phyloP scores from a whole-genome alignment of 2,113 vertebrate genomes.

The Corythornis cristatus region DNA sequence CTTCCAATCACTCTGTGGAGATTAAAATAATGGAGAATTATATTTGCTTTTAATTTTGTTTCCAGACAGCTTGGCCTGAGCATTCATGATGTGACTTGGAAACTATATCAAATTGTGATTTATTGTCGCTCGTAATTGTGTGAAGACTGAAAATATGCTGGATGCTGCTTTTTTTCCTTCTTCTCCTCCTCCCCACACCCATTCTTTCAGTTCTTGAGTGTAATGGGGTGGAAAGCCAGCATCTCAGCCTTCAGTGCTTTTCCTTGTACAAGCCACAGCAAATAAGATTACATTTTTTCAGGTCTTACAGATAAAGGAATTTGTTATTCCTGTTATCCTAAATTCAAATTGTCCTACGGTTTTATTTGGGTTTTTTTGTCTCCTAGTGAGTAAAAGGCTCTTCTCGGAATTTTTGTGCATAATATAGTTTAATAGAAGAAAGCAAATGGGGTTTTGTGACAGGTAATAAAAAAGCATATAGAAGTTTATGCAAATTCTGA shows the following conservation, averaged over 20 bases:
- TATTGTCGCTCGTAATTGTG: constrained; percentile 50
- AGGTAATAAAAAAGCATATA: not conserved
- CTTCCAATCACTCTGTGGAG: constrained; percentile 49
- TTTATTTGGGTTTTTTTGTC: not conserved
- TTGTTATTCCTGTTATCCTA: not conserved
- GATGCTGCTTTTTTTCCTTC: not conserved
- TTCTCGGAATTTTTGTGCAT: not conserved
- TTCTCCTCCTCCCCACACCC: not conserved
- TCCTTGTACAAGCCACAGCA: not conserved
- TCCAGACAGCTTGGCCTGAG: constrained; percentile 68
- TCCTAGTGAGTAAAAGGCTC: not conserved
- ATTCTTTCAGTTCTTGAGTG: not conserved
- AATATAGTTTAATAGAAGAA: not conserved
- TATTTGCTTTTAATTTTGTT: constrained; percentile 75
- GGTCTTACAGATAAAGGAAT: not conserved
- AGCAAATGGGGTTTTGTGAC: not conserved
- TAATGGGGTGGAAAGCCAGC: not conserved
- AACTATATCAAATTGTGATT: constrained; percentile 56
- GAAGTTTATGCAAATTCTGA: not conserved
- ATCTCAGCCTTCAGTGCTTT: not conserved
- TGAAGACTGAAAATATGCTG: constrained; percentile 45
- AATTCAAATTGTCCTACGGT: not conserved
- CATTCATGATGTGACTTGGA: constrained; percentile 70
- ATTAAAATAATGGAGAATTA: constrained; percentile 67
- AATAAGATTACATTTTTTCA: not conserved